A percentile compares a stretch with the other conserved stretches of the same genome.
Evolutionary conservation across 2,797 vertebrate species (phyloP).

Genomic region (Cryptoprocta ferox): DNA sequence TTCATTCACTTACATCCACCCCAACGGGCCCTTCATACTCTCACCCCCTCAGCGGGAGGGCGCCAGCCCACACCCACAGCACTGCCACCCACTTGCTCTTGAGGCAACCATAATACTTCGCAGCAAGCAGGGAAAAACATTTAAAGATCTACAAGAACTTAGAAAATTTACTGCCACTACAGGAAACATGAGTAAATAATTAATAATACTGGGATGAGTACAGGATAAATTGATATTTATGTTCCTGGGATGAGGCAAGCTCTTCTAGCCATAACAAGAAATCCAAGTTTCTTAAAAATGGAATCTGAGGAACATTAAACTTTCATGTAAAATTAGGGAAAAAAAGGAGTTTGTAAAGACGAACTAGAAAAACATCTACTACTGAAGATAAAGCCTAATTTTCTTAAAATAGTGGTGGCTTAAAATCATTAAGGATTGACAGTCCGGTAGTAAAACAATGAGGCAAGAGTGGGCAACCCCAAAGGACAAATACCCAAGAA

Average conservation of each 20-base stretch:
- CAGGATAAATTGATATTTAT: not conserved
- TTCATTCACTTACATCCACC: accelerated
- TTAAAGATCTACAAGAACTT: not conserved
- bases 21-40: not conserved
- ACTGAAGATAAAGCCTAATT: conserved; percentile 26
- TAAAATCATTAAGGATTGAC: not conserved
- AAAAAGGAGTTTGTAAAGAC: not conserved
- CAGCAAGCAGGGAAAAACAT: not conserved
- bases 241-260: not conserved
- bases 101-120: not conserved
- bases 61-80: not conserved
- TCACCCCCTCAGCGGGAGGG: no score
- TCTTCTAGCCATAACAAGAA: not conserved
- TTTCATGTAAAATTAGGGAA: not conserved
- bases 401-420: not conserved
- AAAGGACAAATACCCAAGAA: not conserved
- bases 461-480: not conserved
- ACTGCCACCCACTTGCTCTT: not conserved
- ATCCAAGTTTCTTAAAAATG: not conserved
- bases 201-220: not conserved
- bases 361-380: not conserved
- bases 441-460: not conserved
- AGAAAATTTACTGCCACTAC: not conserved
- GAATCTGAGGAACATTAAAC: not conserved
- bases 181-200: not conserved